Evolutionary conservation across 2,888 invertebrate species (phyloP).

Genomic region (Melinaea marsaeus): DNA sequence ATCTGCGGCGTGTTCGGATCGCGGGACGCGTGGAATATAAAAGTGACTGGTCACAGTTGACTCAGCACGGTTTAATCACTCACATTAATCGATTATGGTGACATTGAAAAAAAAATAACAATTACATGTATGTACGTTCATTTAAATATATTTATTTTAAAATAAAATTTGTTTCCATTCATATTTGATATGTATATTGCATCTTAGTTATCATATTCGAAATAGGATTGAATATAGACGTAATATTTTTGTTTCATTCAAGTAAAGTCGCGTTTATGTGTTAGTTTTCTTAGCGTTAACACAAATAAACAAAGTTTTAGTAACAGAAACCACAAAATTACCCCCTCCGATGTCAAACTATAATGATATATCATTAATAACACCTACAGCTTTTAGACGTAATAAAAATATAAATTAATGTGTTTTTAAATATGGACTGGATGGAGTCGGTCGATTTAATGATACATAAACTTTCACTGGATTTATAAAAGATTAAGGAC

Average conservation of each 20-base stretch:
- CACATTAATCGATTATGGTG: slow-evolving; percentile 2
- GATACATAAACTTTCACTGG: neutral
- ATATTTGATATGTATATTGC: no score
- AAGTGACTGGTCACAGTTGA: slow-evolving; percentile 55
- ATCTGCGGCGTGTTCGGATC: slow-evolving; percentile 52
- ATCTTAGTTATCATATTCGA: no score
- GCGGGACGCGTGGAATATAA: slow-evolving; percentile 48
- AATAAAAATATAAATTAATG: slow-evolving; percentile 8
- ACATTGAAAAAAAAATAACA: neutral
- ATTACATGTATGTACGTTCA: neutral
- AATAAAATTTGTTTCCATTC: no score
- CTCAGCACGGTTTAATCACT: slow-evolving; percentile 17
- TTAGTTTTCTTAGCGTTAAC: no score
- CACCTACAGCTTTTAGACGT: neutral
- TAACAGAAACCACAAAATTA: neutral
- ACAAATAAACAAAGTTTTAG: no score
- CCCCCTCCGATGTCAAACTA: neutral
- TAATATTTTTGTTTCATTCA: no score
- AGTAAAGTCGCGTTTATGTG: no score
- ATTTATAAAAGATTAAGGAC: neutral
- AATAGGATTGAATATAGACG: no score
- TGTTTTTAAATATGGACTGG: slow-evolving; percentile 23
- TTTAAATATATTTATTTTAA: no score
- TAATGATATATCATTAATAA: neutral
- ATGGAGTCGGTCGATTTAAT: slow-evolving; percentile 8